These are phyloP conservation scores for Gymnoscelis rufifasciata DNA, from an alignment of 2,888 invertebrate genomes.

Conservation along the genomic window DNA sequence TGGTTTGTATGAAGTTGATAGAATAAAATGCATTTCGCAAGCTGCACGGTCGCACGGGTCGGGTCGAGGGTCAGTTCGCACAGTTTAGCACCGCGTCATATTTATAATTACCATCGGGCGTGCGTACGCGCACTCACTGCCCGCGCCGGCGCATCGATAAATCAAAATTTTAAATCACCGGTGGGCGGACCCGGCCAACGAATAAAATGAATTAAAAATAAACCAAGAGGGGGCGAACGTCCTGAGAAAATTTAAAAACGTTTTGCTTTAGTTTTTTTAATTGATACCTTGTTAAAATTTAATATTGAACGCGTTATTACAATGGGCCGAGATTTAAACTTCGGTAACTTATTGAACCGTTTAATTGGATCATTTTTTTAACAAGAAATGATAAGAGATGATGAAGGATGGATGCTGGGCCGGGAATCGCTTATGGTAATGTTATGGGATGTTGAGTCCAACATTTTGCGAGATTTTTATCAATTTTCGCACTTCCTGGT, in stretches of 20 bases:
- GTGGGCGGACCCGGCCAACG: conserved; percentile 72
- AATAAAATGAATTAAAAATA: conserved; percentile 79
- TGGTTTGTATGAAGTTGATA: conserved; percentile 9
- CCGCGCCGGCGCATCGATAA: conserved; percentile 61
- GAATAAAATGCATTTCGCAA: conserved; percentile 11
- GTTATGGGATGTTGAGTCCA: conserved; percentile 18
- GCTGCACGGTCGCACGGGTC: conserved; percentile 43
- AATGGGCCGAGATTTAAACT: conserved; percentile 76
- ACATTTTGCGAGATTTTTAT: conserved; percentile 13
- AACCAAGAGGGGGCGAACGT: conserved; percentile 70
- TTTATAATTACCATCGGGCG: conserved; percentile 71
- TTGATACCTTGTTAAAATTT: conserved; percentile 80
- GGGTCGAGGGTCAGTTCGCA: conserved; percentile 68
- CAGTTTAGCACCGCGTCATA: conserved; percentile 78
- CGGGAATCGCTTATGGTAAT: conserved; percentile 40
- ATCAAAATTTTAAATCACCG: conserved; percentile 80
- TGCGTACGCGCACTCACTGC: conserved; percentile 44
- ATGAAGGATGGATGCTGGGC: conserved; percentile 54
- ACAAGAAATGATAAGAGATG: conserved; percentile 69
- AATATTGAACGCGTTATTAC: conserved; percentile 78
- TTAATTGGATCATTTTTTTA: conserved; percentile 77
- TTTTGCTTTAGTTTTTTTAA: conserved; percentile 79
- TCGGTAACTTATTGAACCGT: conserved; percentile 73
- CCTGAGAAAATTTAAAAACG: conserved; percentile 77
- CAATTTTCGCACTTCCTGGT: conserved; percentile 17